Conservation (phyloP, 2,888 invertebrate genomes). For the Temnothorax unifasciatus region DNA sequence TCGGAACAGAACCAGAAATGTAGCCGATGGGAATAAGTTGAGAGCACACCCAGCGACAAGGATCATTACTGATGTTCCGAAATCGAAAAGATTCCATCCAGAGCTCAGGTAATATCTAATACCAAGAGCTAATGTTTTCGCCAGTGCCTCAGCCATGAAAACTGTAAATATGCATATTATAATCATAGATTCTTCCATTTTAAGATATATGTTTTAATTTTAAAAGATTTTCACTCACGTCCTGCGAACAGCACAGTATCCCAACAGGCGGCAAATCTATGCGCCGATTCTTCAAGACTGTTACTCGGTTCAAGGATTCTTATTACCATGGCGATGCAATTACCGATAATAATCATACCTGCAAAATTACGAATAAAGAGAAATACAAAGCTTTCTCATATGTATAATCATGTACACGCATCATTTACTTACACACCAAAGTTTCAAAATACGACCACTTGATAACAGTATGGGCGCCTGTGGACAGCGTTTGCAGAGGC, state of each 20-base stretch:
- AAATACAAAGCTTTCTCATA: constrained; percentile 5
- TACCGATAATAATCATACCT: constrained; percentile 92
- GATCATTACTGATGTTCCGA: constrained; percentile 90
- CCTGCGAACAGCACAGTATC: constrained; percentile 91
- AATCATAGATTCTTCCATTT: neutral
- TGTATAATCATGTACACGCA: neutral
- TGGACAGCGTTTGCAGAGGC: constrained; percentile 89
- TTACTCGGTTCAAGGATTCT: constrained; percentile 90
- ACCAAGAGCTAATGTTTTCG: constrained; percentile 92
- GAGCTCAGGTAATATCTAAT: constrained; percentile 91
- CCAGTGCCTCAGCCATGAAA: constrained; percentile 91
- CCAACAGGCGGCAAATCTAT: constrained; percentile 91
- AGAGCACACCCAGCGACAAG: constrained; percentile 90
- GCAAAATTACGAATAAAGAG: constrained; percentile 63
- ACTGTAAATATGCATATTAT: constrained; percentile 87
- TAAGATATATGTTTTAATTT: neutral
- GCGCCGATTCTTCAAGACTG: constrained; percentile 88
- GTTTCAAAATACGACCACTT: constrained; percentile 92
- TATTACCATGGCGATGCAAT: constrained; percentile 92
- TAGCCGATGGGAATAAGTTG: constrained; percentile 90
- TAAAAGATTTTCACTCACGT: constrained; percentile 86
- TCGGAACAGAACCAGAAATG: constrained; percentile 91
- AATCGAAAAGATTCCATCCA: constrained; percentile 95
- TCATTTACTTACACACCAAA: constrained; percentile 89
- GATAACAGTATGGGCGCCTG: constrained; percentile 89